Conservation (phyloP, 2,113 vertebrate genomes). For the Telmatochromis bifrenatus region DNA sequence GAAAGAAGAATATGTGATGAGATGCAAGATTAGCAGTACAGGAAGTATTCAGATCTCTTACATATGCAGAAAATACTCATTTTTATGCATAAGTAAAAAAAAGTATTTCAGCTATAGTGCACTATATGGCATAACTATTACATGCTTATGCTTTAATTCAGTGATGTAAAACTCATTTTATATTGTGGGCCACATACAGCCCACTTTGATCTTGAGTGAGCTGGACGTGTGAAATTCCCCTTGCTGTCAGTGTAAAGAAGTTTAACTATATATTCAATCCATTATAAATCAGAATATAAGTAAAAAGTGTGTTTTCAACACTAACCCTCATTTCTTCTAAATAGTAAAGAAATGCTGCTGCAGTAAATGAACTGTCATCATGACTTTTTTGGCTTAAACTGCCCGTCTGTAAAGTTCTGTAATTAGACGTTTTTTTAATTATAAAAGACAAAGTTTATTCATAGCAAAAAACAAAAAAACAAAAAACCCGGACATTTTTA, state of each 20-base stretch:
- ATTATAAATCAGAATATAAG: not conserved
- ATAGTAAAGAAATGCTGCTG: not conserved
- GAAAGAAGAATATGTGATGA: not conserved
- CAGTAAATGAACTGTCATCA: not conserved
- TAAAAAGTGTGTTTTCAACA: accelerated
- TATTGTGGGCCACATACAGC: not conserved
- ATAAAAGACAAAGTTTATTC: not conserved
- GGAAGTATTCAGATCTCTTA: not conserved
- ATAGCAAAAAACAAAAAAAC: not conserved
- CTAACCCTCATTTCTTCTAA: not conserved
- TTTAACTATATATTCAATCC: not conserved
- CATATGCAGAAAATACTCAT: not conserved
- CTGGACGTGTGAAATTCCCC: not conserved
- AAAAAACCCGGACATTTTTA: accelerated
- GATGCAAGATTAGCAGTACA: not conserved
- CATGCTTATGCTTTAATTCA: not conserved
- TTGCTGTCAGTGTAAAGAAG: not conserved
- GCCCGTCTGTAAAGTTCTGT: not conserved
- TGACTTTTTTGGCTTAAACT: not conserved
- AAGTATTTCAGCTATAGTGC: not conserved
- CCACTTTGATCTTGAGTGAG: not conserved
- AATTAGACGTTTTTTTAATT: not conserved
- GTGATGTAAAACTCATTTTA: not conserved
- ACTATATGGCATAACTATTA: not conserved
- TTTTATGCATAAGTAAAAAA: not conserved